Evolutionary conservation across 2,888 invertebrate genomes (phyloP).

Genomic region (Calliopum simillimum): DNA sequence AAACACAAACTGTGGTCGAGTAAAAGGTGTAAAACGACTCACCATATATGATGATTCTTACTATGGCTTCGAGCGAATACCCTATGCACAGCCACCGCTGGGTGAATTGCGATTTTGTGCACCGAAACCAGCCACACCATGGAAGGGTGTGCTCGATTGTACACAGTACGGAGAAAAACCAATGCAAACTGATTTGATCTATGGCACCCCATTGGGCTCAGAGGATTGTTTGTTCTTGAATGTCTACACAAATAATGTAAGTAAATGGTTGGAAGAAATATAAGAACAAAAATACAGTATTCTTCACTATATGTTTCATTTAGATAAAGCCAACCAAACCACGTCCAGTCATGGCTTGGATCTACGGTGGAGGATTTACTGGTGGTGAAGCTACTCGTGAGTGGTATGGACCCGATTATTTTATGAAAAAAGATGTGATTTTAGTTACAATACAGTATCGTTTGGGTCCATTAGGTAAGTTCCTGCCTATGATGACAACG

Average conservation of each 20-base stretch:
- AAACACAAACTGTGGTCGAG: conserved; percentile 47
- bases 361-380: conserved; percentile 67
- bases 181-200: conserved; percentile 29
- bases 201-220: conserved; percentile 56
- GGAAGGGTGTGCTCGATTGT: conserved; percentile 65
- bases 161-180: conserved; percentile 45
- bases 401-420: conserved; percentile 62
- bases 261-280: not conserved
- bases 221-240: conserved; percentile 69
- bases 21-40: conserved; percentile 45
- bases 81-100: conserved; percentile 67
- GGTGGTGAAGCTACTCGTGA: conserved; percentile 58
- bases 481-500: too few species aligned
- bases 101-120: conserved; percentile 60
- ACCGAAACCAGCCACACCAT: conserved; percentile 63
- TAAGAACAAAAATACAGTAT: not conserved
- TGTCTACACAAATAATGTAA: conserved; percentile 56
- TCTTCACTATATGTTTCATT: too few species aligned
- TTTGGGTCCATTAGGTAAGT: conserved; percentile 60
- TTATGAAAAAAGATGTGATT: conserved; percentile 64
- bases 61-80: conserved; percentile 58
- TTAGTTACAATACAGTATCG: conserved; percentile 66
- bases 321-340: conserved; percentile 49
- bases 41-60: conserved; percentile 46
- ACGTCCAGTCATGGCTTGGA: conserved; percentile 64